phyloP scores from a whole-genome alignment of 2,113 vertebrate genomes.

The Theropithecus gelada region DNA sequence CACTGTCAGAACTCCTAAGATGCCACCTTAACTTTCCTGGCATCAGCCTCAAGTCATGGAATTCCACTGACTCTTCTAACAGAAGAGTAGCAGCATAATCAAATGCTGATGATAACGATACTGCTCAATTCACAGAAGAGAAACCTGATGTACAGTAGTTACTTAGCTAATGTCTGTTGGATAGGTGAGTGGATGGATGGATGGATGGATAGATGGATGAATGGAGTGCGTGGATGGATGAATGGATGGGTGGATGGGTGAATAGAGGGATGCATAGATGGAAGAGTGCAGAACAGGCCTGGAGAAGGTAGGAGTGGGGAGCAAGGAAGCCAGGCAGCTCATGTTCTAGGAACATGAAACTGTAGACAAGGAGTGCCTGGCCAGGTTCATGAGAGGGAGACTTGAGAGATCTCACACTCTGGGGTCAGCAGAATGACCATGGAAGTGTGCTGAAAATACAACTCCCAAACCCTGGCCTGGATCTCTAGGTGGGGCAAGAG shows the following conservation, averaged over 20 bases:
- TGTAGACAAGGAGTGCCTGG: not conserved
- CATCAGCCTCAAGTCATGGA: rapidly evolving
- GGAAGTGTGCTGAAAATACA: too few species aligned
- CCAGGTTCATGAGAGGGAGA: rapidly evolving
- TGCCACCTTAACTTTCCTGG: rapidly evolving
- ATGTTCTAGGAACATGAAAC: not conserved
- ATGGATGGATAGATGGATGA: too few species aligned
- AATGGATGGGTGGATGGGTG: too few species aligned
- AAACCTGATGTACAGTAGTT: too few species aligned
- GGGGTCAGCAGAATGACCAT: not conserved
- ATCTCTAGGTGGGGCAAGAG: rapidly evolving
- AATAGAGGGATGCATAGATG: not conserved
- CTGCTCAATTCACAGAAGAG: too few species aligned
- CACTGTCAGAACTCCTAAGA: rapidly evolving
- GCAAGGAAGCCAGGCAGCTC: not conserved
- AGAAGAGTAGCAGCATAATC: rapidly evolving
- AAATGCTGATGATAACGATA: too few species aligned
- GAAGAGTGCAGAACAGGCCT: not conserved
- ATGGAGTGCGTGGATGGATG: too few species aligned
- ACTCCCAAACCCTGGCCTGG: too few species aligned
- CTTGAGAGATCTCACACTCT: rapidly evolving
- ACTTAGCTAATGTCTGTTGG: too few species aligned
- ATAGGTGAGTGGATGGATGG: too few species aligned
- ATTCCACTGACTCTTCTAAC: not conserved
- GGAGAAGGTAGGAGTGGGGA: not conserved